Conservation (phyloP, 2,113 vertebrate genomes). For the Mastomys coucha region DNA sequence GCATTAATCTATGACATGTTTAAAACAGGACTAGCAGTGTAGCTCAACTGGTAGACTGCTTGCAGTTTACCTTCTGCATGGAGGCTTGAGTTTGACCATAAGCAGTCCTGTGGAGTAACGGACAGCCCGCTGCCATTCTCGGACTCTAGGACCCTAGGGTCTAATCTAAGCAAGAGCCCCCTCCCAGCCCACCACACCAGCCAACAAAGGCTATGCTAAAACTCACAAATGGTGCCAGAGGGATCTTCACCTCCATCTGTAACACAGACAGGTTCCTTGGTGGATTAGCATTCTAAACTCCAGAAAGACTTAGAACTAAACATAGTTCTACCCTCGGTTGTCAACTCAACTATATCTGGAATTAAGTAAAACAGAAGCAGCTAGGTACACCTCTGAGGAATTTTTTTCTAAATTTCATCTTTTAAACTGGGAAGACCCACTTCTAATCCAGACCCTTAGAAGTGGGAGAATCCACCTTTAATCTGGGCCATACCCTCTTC, state of each 20-base stretch:
- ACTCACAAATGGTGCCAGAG: not conserved
- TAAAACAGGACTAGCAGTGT: not conserved
- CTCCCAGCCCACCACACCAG: not conserved
- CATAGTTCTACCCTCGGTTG: not conserved
- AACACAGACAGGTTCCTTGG: not conserved
- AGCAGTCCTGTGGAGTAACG: not conserved
- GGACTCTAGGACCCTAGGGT: not conserved
- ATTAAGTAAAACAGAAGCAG: not conserved
- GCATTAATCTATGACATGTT: not conserved
- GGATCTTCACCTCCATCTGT: not conserved
- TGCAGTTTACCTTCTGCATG: not conserved
- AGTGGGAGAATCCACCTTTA: not conserved
- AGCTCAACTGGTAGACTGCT: not conserved
- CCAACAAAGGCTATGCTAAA: not conserved
- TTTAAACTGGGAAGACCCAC: not conserved
- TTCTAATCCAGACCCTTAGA: not conserved
- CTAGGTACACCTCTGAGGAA: not conserved
- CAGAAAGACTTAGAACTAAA: not conserved
- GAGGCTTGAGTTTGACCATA: not conserved
- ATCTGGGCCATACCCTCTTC: not conserved
- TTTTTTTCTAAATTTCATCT: not conserved
- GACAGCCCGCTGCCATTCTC: not conserved
- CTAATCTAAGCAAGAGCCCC: not conserved
- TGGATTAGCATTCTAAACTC: not conserved
- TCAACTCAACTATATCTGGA: not conserved